phyloP scores from a whole-genome alignment of 2,113 vertebrate genomes.

The Ammodytes marinus region DNA sequence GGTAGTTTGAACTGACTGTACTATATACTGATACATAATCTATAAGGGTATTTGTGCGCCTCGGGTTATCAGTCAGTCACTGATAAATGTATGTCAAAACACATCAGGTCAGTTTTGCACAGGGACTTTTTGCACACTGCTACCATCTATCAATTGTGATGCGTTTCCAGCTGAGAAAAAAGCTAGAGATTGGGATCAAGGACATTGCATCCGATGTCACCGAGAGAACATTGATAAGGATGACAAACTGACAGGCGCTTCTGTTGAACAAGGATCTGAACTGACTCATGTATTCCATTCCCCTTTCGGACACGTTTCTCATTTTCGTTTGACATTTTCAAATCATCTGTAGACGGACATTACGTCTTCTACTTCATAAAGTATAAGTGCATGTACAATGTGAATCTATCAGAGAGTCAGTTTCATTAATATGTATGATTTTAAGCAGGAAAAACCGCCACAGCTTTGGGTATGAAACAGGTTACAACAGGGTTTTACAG shows the following conservation, averaged over 20 bases:
- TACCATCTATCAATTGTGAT: not conserved
- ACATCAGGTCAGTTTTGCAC: not conserved
- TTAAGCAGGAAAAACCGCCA: not conserved
- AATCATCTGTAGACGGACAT: not conserved
- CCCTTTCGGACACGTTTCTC: not conserved
- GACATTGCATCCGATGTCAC: not conserved
- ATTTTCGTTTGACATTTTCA: no score
- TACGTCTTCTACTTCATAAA: not conserved
- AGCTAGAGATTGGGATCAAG: not conserved
- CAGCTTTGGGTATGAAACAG: not conserved
- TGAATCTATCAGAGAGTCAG: not conserved
- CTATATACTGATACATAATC: not conserved
- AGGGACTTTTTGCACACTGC: conserved; percentile 40
- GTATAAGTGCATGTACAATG: not conserved
- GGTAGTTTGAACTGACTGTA: no score
- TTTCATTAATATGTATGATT: not conserved
- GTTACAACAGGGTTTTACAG: not conserved
- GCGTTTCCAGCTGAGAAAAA: conserved; percentile 11
- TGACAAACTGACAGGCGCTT: not conserved
- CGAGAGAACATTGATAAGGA: conserved; percentile 10
- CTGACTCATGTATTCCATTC: conserved; percentile 22
- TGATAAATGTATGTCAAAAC: not conserved
- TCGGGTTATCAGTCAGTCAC: not conserved
- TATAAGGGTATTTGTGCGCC: not conserved
- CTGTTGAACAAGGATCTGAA: not conserved